phyloP scores from a whole-genome alignment of 2,113 vertebrate species.

The Vireo altiloquus region DNA sequence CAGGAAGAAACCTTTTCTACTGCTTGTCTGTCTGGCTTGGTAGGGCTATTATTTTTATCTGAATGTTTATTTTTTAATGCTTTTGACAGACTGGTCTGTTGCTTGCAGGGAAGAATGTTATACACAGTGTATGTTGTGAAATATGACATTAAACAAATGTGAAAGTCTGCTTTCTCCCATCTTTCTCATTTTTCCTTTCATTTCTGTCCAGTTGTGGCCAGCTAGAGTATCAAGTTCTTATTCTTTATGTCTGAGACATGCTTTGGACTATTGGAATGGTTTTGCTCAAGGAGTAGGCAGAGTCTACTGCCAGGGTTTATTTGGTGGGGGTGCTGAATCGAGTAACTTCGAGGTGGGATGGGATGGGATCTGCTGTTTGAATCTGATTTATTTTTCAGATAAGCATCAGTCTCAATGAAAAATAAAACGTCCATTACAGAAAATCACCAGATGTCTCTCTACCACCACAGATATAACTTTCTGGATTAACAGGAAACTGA shows the following conservation, averaged over 20 bases:
- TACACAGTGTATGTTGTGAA: not conserved
- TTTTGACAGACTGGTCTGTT: constrained; percentile 21
- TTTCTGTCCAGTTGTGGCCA: not conserved
- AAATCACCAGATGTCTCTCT: too few species aligned
- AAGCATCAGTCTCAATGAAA: too few species aligned
- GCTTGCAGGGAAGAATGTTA: constrained; percentile 4
- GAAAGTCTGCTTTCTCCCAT: constrained; percentile 7
- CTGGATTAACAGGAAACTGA: too few species aligned
- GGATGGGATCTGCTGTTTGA: too few species aligned
- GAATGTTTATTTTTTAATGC: constrained; percentile 5
- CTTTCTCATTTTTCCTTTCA: not conserved
- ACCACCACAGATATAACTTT: too few species aligned
- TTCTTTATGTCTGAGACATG: not conserved
- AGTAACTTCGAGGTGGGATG: too few species aligned
- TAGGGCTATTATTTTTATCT: not conserved
- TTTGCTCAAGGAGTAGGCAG: not conserved
- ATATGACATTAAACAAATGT: constrained; percentile 7
- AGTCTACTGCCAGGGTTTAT: not conserved
- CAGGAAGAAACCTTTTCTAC: constrained; percentile 1
- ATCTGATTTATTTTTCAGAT: too few species aligned
- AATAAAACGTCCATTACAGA: too few species aligned
- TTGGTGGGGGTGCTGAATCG: too few species aligned
- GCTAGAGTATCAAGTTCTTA: not conserved
- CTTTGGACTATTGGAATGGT: not conserved
- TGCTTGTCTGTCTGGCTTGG: not conserved